Base-by-base conservation (phyloP, 2,797 vertebrate genomes). In the Caiman crocodilus region DNA sequence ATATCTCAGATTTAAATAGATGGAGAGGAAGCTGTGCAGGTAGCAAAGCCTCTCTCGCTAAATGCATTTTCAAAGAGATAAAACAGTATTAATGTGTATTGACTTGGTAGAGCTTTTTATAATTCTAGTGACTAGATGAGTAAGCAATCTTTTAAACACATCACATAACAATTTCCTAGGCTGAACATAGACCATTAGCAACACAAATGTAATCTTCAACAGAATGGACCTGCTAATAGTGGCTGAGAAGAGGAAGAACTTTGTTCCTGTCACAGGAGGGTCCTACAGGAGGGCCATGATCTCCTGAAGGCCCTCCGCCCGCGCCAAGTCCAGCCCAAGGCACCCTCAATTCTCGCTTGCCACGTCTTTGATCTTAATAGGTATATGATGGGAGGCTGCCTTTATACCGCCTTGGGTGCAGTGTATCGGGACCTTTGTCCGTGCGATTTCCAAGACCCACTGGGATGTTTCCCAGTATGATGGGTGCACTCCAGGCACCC, bases 1-100 rank as follows among this genome's bases (percentile, higher is more conserved):
- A 84, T 17, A n/a, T 84, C 60, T 17, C n/a, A 3, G 9, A 25
- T 59, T 50, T 92, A 76, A 93, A 89, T 18, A 94, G 30, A 59
- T 10, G 1, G 30, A 90, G 79, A 87, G 88, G 79, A 95, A 91
- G 64, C 60, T 0, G 1, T 69, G 69, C 91, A 90, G 74, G 74
- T 80, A 78, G 50, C 55, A 71, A 25, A 92, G 75, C 75, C 76
- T 65, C 91, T 94, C 32, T 14, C 28, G 58, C 2, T 6, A 84
- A 58, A 15, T 2, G 2, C 2, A 32, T 93, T 96, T 96, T 84
- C 87, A 96, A 90, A 76, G 75, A 93, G 67, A 87, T 84, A 63
- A 92, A 63, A 25, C 86, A 50, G 76, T 9, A 14, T 59, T 89
- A 9, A 7, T 2, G 0, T 60, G 14, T 63, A 69, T 79, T 8